Conservation (phyloP, 2,113 vertebrate genomes). For the Furnarius figulus region DNA sequence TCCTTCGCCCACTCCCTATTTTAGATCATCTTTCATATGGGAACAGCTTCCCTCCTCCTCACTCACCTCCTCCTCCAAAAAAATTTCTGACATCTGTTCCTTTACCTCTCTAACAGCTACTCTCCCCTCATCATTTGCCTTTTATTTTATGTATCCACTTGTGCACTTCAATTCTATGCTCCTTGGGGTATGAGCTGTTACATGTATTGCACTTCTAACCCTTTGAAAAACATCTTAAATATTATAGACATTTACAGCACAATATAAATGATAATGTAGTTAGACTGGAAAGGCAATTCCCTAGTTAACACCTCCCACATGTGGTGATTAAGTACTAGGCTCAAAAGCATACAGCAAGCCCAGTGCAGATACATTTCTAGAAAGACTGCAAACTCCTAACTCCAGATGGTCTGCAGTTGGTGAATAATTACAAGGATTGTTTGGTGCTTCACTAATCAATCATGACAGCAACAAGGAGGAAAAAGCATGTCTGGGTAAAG, state of each 20-base stretch:
- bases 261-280: slow-evolving; percentile 54
- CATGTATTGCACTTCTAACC: background rate
- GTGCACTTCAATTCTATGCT: background rate
- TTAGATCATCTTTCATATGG: slow-evolving; percentile 66
- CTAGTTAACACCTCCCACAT: slow-evolving; percentile 70
- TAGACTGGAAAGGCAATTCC: slow-evolving; percentile 62
- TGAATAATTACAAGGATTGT: slow-evolving; percentile 62
- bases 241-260: slow-evolving; percentile 28
- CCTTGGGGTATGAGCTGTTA: background rate
- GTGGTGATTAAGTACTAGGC: slow-evolving; percentile 60
- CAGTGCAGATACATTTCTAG: slow-evolving; percentile 53
- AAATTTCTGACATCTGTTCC: slow-evolving; percentile 62
- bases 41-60: slow-evolving; percentile 64
- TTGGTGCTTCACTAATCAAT: slow-evolving; percentile 58
- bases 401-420: slow-evolving; percentile 60
- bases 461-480: slow-evolving; percentile 58
- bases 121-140: slow-evolving; percentile 24
- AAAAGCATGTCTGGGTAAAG: slow-evolving; percentile 29
- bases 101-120: slow-evolving; percentile 3
- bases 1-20: slow-evolving; percentile 61
- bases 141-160: slow-evolving; percentile 39
- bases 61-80: slow-evolving; percentile 58
- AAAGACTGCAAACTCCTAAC: slow-evolving; percentile 62
- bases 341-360: slow-evolving; percentile 25
- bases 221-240: slow-evolving; percentile 22